Evolutionary conservation across 2,888 invertebrate species (phyloP).

Genomic region (Caenorhabditis parvicauda): DNA sequence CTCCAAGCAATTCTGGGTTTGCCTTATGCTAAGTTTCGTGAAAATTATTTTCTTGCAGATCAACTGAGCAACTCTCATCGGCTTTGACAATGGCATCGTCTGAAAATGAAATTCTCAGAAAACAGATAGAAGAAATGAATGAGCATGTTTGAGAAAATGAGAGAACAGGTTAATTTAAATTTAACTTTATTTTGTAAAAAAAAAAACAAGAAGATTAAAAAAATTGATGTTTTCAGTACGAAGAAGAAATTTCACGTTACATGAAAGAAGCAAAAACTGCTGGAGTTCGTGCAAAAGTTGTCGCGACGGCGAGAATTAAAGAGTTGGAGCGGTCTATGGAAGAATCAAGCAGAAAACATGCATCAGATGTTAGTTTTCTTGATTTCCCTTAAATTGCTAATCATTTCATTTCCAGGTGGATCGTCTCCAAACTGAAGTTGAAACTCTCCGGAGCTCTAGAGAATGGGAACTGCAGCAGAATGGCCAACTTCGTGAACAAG

Average conservation of each 20-base stretch:
- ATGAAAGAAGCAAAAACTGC: conserved; percentile 45
- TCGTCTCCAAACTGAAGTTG: conserved; percentile 39
- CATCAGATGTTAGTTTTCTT: conserved; percentile 17
- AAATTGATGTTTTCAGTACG: conserved; percentile 40
- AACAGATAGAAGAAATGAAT: conserved; percentile 16
- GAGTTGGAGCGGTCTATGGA: conserved; percentile 48
- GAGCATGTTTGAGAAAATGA: conserved; percentile 17
- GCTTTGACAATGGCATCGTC: conserved; percentile 18
- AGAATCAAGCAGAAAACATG: conserved; percentile 15
- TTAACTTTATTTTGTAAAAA: too few species aligned
- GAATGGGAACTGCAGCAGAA: conserved; percentile 58
- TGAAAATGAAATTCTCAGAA: conserved; percentile 15
- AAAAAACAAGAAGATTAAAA: too few species aligned
- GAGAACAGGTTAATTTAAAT: background rate
- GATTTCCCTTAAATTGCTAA: background rate
- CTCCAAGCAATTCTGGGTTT: conserved; percentile 6
- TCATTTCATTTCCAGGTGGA: conserved; percentile 29
- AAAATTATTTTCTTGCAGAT: background rate
- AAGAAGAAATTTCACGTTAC: conserved; percentile 36
- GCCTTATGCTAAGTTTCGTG: background rate
- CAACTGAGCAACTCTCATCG: conserved; percentile 2
- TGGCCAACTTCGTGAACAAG: conserved; percentile 46
- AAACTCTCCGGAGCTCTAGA: conserved; percentile 46
- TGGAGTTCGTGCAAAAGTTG: conserved; percentile 46
- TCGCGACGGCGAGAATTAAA: conserved; percentile 51